Conservation (phyloP, 2,113 vertebrate species). For the Psophia crepitans region DNA sequence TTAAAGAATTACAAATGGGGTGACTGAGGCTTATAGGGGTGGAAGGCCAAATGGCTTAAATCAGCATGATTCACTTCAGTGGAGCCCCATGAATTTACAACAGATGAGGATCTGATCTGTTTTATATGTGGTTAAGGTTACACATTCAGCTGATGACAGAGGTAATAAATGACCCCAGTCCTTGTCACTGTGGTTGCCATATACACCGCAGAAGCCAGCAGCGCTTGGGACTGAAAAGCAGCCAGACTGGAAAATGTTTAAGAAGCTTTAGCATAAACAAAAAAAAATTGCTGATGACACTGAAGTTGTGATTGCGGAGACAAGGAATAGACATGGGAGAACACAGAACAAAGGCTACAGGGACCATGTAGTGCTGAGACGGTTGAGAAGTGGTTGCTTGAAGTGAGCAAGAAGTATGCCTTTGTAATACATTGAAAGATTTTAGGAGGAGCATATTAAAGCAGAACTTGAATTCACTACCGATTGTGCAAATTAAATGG, state of each 20-base stretch:
- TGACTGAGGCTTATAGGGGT: not conserved
- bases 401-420: not conserved
- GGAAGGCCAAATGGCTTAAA: slow-evolving; percentile 21
- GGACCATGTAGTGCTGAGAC: not conserved
- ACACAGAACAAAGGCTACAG: not conserved
- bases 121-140: slow-evolving; percentile 9
- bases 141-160: not conserved
- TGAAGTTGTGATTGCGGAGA: not conserved
- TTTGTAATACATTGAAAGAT: not conserved
- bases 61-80: not conserved
- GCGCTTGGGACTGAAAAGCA: not conserved
- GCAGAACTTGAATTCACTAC: not conserved
- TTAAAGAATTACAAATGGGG: not conserved
- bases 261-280: not conserved
- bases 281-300: not conserved
- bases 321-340: not conserved
- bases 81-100: slow-evolving; percentile 1
- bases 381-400: not conserved
- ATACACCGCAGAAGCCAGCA: not conserved
- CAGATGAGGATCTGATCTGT: not conserved
- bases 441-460: not conserved
- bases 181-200: not conserved
- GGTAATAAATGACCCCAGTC: not conserved
- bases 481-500: not conserved
- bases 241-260: not conserved